These are phyloP conservation scores for Gopherus evgoodei DNA, from an alignment of 2,113 vertebrate genomes.

Conservation along the genomic window DNA sequence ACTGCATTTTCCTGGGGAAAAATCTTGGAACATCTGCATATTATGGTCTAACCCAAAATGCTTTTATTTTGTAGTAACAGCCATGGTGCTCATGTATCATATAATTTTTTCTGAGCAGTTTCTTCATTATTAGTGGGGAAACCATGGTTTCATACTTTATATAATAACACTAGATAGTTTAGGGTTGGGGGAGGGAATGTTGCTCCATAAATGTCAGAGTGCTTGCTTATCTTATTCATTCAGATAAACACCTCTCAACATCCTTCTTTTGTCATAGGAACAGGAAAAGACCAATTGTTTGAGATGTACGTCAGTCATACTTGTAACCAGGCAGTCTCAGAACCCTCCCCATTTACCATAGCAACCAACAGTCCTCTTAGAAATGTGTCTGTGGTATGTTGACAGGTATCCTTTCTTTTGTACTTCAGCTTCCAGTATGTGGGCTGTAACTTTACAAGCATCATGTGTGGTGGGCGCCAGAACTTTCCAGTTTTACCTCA, in stretches of 20 bases:
- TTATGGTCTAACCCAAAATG: background rate
- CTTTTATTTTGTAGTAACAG: conserved; percentile 27
- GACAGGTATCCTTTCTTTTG: conserved; percentile 37
- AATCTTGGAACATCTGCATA: background rate
- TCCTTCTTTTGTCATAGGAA: conserved; percentile 76
- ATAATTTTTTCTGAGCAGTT: background rate
- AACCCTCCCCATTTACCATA: conserved; percentile 50
- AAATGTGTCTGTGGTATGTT: background rate
- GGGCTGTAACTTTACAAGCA: background rate
- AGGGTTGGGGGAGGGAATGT: background rate
- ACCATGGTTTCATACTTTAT: conserved; percentile 31
- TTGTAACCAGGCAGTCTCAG: conserved; percentile 41
- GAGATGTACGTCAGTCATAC: conserved; percentile 72
- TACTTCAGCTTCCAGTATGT: background rate
- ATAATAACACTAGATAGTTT: conserved; percentile 7
- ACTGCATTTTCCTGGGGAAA: background rate
- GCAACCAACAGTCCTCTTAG: conserved; percentile 31
- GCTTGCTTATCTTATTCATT: conserved; percentile 64
- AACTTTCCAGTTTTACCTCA: background rate
- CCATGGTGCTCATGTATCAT: conserved; percentile 36
- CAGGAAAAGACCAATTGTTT: conserved; percentile 76
- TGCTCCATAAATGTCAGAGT: background rate
- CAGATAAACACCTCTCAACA: conserved; percentile 73
- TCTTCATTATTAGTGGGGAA: conserved; percentile 3
- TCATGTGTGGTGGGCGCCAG: accelerated